Evolutionary conservation across 2,888 invertebrate species (phyloP).

Genomic region (Beris morrisii): DNA sequence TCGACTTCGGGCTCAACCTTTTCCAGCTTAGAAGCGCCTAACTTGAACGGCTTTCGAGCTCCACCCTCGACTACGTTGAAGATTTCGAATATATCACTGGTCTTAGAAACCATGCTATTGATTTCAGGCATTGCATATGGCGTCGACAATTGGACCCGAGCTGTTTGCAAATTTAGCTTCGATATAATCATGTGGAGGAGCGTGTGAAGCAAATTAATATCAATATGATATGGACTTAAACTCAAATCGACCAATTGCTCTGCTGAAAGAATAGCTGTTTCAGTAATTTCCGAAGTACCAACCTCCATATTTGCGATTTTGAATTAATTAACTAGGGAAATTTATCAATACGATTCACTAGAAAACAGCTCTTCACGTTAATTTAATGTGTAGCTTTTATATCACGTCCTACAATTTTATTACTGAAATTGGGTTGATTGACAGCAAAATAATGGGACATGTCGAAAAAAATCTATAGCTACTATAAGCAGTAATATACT

Average conservation of each 20-base stretch:
- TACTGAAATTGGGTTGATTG: too few relatives aligned
- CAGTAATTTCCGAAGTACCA: not conserved
- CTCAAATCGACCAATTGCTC: slow-evolving; percentile 20
- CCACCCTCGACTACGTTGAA: slow-evolving; percentile 17
- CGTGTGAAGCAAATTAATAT: slow-evolving; percentile 20
- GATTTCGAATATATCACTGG: slow-evolving; percentile 7
- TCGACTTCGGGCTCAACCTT: slow-evolving; percentile 6
- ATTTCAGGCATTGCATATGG: not conserved
- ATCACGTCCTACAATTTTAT: too few relatives aligned
- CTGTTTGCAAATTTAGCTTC: slow-evolving; percentile 17
- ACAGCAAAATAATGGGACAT: too few relatives aligned
- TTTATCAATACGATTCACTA: not conserved
- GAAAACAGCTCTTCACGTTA: too few relatives aligned
- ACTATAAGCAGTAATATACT: too few relatives aligned
- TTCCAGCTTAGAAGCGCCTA: slow-evolving; percentile 4
- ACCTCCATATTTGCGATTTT: slow-evolving; percentile 10
- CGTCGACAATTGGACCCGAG: slow-evolving; percentile 5
- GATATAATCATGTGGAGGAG: slow-evolving; percentile 11
- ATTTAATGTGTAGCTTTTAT: too few relatives aligned
- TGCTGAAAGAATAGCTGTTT: not conserved
- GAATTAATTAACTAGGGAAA: not conserved
- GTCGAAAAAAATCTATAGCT: too few relatives aligned
- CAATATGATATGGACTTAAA: slow-evolving; percentile 23
- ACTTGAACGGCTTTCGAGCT: slow-evolving; percentile 14
- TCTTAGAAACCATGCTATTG: not conserved